Base-by-base conservation (phyloP, 2,113 vertebrate species). In the Gnathonemus echidnorhynchus region DNA sequence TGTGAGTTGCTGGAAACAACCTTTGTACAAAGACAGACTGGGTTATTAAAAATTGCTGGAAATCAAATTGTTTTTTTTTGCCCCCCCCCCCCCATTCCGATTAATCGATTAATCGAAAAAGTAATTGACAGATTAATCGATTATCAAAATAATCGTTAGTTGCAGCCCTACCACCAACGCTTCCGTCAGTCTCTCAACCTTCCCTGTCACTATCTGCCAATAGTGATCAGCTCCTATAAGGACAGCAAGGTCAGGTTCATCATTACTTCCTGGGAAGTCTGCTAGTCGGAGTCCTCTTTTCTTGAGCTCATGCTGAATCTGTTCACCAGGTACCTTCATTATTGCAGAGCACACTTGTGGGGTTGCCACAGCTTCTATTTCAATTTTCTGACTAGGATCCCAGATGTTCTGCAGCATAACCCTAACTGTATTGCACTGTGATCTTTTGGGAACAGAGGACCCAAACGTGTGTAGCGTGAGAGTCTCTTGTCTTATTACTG, bases 321-420 rank as follows among this genome's bases (percentile, higher is more conserved):
- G 42, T 45, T 90, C 89, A 87, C 89, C 85, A 27, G 89, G 89
- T 4, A 90, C 89, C 42, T 87, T 80, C 35, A 89, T 83, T 7
- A 91, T n/a, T 48, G 88, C 88, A 0, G 89, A 48, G 80, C 89
- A 87, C 5, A 89, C 49, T 77, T 91, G 89, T 74, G 83, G 89
- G 7, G 84, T 91, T 56, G 49, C 62, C 3, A 88, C 46, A 21
- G 87, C 89, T 85, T 91, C 39, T 21, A 90, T 90, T 83, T 86
- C 50, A 49, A 86, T 42, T 85, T 49, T 90, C 66, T 84, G 49
- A 24, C 48, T 13, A 15, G 4, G 70, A 42, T 91, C 35, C 66
- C 70, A 66, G 11, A 66, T 58, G 35, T 88, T 88, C 88, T 66
- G 6, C n/a, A 70, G 56, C 27, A 58, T 66, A 10, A 88, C 35